Evolutionary conservation across 2,797 vertebrate genomes (phyloP).

Genomic region (Hybognathus amarus): DNA sequence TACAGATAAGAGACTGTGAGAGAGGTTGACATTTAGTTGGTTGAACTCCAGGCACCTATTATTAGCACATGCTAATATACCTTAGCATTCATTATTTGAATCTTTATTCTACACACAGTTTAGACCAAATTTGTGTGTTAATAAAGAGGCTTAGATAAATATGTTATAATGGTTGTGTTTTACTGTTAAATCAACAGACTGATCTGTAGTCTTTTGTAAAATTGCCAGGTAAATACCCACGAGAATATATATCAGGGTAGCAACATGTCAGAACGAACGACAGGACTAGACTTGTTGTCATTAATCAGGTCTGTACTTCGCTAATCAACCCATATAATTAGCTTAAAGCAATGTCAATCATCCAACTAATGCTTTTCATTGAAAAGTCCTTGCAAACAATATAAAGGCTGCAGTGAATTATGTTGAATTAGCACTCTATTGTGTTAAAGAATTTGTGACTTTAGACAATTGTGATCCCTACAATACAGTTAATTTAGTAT

Average conservation of each 20-base stretch:
- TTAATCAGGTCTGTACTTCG: not conserved
- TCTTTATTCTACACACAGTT: not conserved
- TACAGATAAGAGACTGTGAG: constrained; percentile 19
- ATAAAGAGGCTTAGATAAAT: not conserved
- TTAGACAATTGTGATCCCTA: not conserved
- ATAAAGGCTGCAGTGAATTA: not conserved
- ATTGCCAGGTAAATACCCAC: not conserved
- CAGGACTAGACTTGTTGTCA: not conserved
- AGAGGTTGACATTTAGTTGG: constrained; percentile 17
- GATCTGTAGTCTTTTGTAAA: not conserved
- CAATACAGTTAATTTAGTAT: not conserved
- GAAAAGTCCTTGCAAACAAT: not conserved
- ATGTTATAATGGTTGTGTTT: not conserved
- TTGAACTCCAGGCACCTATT: not conserved
- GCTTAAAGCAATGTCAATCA: not conserved
- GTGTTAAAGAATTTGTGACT: not conserved
- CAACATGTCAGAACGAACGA: not conserved
- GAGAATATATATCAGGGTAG: not conserved
- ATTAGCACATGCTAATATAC: not conserved
- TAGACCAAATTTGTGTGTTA: not conserved
- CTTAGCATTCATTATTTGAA: not conserved
- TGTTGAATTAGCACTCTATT: not conserved
- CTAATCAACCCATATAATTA: not conserved
- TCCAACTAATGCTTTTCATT: not conserved
- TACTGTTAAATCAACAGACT: not conserved